Conservation (phyloP, 2,888 invertebrate species). For the Colletes collaris region DNA sequence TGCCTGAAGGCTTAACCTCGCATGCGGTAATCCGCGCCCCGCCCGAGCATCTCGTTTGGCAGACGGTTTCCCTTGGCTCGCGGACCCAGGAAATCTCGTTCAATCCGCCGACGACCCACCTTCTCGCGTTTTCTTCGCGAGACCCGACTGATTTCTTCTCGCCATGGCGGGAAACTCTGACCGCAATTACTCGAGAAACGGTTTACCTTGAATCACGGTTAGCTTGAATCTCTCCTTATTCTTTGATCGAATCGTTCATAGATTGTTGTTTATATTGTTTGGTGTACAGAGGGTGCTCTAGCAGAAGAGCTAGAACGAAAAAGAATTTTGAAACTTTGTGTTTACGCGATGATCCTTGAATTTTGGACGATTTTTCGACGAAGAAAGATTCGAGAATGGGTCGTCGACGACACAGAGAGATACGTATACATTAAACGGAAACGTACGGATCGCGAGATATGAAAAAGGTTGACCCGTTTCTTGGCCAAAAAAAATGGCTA, state of each 20-base stretch:
- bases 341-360: no score
- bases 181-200: background rate
- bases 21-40: slow-evolving; percentile 53
- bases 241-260: no score
- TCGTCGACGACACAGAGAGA: no score
- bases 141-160: slow-evolving; percentile 9
- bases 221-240: no score
- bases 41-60: slow-evolving; percentile 48
- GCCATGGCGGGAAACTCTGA: slow-evolving; percentile 5
- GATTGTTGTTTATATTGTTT: no score
- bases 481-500: background rate
- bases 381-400: no score
- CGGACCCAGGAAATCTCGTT: slow-evolving; percentile 26
- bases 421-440: no score
- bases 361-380: no score
- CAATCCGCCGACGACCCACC: background rate
- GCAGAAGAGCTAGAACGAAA: no score
- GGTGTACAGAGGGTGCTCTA: no score
- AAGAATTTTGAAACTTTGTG: no score
- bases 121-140: slow-evolving; percentile 3
- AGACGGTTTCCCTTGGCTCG: slow-evolving; percentile 31
- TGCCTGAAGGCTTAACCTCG: slow-evolving; percentile 65
- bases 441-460: background rate
- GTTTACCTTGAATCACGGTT: no score
- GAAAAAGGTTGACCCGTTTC: slow-evolving; percentile 15